Percentiles rank a stretch among this genome's conserved stretches.
Evolutionary conservation across 2,888 invertebrate species (phyloP).

Genomic region (Microdon myrmicae): DNA sequence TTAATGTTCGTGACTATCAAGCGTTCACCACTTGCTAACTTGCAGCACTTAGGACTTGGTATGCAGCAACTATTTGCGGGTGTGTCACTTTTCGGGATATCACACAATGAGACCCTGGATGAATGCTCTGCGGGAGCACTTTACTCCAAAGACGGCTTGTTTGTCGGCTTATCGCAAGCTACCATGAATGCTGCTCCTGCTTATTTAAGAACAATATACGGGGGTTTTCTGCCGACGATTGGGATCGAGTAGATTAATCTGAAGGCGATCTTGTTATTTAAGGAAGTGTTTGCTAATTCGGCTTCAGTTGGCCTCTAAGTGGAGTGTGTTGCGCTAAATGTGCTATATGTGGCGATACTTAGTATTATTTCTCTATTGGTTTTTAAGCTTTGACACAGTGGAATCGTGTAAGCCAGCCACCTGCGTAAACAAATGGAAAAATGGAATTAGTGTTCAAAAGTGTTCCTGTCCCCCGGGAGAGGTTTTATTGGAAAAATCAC

Average conservation of each 20-base stretch:
- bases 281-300: neutral
- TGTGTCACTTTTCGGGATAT: no score
- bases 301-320: neutral
- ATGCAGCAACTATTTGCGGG: no score
- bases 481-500: no score
- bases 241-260: neutral
- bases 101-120: no score
- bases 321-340: neutral
- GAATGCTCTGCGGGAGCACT: no score
- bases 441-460: neutral
- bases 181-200: neutral
- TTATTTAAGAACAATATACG: no score
- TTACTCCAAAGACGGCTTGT: no score
- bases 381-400: neutral
- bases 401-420: constrained; percentile 1
- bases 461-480: neutral
- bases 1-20: no score
- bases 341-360: neutral
- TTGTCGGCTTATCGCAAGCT: constrained; percentile 7
- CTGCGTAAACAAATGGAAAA: neutral
- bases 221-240: no score
- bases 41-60: no score
- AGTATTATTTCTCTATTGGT: no score
- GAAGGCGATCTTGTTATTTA: neutral
- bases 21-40: no score